These are phyloP conservation scores for Poecilia velifera DNA, from an alignment of 2,797 vertebrate genomes.

Conservation along the genomic window DNA sequence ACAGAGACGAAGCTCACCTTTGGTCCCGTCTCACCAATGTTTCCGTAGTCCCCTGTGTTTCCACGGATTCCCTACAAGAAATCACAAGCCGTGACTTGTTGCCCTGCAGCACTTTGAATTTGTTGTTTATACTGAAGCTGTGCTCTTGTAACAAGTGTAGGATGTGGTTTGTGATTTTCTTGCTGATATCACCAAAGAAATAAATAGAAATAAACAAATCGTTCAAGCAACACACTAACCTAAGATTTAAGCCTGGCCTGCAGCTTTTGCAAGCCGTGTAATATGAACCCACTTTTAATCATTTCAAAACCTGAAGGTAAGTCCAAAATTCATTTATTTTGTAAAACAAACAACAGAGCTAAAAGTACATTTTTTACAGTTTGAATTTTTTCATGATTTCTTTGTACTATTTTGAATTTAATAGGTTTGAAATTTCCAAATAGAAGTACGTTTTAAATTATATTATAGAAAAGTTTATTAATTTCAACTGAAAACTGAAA, in stretches of 20 bases:
- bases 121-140: neutral
- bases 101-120: neutral
- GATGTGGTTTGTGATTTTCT: neutral
- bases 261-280: neutral
- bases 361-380: neutral
- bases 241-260: no score
- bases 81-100: constrained; percentile 5
- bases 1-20: constrained; percentile 61
- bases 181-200: neutral
- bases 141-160: neutral
- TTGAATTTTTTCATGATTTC: neutral
- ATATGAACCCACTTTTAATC: neutral
- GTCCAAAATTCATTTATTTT: neutral
- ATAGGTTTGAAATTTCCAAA: neutral
- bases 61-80: constrained; percentile 73
- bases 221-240: neutral
- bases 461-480: neutral
- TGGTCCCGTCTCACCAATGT: constrained; percentile 74
- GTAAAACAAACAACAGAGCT: neutral
- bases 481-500: neutral
- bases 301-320: neutral
- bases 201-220: neutral
- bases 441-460: neutral
- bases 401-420: neutral
- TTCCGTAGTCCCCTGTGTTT: constrained; percentile 72